Evolutionary conservation across 30 jellyfish, hydroid and myxozoan genomes (phyloP), one percentile per base, ranked within the genome.

Genomic region (Chironex yamaguchii): DNA sequence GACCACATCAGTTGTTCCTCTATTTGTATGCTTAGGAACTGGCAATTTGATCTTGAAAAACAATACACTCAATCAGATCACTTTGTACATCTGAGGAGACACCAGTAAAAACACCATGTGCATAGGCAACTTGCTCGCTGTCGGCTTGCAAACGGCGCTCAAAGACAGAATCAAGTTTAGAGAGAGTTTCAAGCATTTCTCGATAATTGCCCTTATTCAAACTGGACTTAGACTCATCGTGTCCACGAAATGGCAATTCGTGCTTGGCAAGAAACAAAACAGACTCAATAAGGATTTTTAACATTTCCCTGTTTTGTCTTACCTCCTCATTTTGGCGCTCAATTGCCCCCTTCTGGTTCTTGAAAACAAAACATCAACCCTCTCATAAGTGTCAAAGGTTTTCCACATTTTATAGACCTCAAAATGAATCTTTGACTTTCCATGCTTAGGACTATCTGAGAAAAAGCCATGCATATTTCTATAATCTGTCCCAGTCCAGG

Each of bases 1-100:
- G 48, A 74, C 63, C 13, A 81, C 84, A 34, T 81, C 92, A 24
- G 92, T 81, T 1, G 86, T 67, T 81, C 92, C 50, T 81, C 92
- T 6, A 81, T 77, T 49, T 81, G 92, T 0, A 81, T 34, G 64
- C 77, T 34, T 17, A 81, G 36, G 64, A 81, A 81, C 29, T 36
- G 6, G 64, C 76, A 65, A 81, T 67, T 17, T 64, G 67, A 31
- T 81, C 92, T 31, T 36, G 76, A 49, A 67, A 28, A 23, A 67
- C 68, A 1, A 65, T 24, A 35, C 75, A 64, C 21, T 63, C 63
- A n/a, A 62, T 81, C 75, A 65, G 75, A 79, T 79, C 92, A 32
- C 66, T 81, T 29, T 81, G 78, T 17, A 67, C 66, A 14, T 81
- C 92, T 14, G 92, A 74, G 33, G 92, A 81, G 21, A 67, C 86